Percentiles rank a stretch among this genome's conserved stretches.
phyloP scores from a whole-genome alignment of 2,888 invertebrate genomes.

The Rhagium mordax region DNA sequence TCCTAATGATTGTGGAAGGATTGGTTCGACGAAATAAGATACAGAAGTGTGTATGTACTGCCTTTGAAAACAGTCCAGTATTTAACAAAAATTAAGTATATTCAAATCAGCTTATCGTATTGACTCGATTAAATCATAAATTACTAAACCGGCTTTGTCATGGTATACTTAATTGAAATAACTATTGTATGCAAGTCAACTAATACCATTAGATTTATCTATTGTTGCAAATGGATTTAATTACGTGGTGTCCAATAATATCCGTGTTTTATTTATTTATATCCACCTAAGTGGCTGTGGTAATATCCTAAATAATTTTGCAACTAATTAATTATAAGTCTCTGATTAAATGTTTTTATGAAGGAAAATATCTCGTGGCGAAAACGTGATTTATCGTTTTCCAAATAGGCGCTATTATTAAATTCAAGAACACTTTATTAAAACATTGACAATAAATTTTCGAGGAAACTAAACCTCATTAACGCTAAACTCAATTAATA shows the following conservation, averaged over 20 bases:
- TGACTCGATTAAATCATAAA: neutral
- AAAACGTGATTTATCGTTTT: neutral
- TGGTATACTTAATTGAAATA: constrained; percentile 10
- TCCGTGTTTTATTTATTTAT: neutral
- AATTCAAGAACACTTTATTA: too few relatives aligned
- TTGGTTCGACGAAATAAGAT: too few relatives aligned
- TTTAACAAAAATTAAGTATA: neutral
- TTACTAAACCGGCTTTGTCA: constrained; percentile 7
- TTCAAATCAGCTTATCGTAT: neutral
- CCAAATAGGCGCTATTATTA: too few relatives aligned
- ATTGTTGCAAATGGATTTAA: constrained; percentile 10
- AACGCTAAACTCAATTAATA: too few relatives aligned
- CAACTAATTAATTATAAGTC: neutral
- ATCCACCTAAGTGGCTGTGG: neutral
- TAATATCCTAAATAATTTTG: neutral
- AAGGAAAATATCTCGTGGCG: neutral
- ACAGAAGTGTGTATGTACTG: too few relatives aligned
- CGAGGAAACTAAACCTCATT: too few relatives aligned
- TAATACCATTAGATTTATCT: constrained; percentile 7
- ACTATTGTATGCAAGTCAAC: constrained; percentile 5
- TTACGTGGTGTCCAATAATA: neutral
- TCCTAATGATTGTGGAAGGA: too few relatives aligned
- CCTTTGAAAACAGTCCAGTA: neutral
- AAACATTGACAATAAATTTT: too few relatives aligned
- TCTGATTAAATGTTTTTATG: too few relatives aligned